Base-by-base conservation (phyloP, 53 echinoderm and acorn worm genomes). In the Stichopus horrens region DNA sequence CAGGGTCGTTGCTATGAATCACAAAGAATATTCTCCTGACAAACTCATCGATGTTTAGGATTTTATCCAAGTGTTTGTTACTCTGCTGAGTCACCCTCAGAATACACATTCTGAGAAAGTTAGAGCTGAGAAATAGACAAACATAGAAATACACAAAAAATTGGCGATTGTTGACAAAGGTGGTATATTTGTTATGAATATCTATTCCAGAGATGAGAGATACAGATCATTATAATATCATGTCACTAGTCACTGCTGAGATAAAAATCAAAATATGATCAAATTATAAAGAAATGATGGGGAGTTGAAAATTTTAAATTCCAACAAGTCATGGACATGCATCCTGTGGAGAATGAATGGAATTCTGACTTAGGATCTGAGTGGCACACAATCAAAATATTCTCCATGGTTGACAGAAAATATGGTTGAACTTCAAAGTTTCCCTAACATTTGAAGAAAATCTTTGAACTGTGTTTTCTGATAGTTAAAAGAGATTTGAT, bases 1-100 rank as follows among this genome's bases (percentile, higher is more conserved):
- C 98, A n/a, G 98, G 98, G 71, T 97, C 98, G 57, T 97, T 97
- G 92, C 95, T 97, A 78, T 97, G 95, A 75, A 97, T 97, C 14
- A 97, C 98, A 82, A 95, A 93, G 92, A 97, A 97, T 19, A 97
- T 97, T 83, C 98, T 84, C 9, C 98, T 57, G 8, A 97, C 91
- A 88, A 97, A 97, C 89, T 97, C 98, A 86, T 97, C 98, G 55
- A 94, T 94, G 60, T 97, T 97, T 57, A 97, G 93, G 56, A 97
- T 97, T 88, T 97, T 97, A 65, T 97, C 98, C 65, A 97, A 85
- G 73, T 97, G 98, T 37, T 94, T 95, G 53, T 88, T 90, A 65
- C 98, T 97, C 88, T 97, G 98, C 81, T 97, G 98, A 4, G 98
- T 93, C 0, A 97, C 98, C 88, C 90, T 93, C 85, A 97, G 75